Evolutionary conservation across 2,113 vertebrate species (phyloP).

Genomic region (Trichechus manatus): DNA sequence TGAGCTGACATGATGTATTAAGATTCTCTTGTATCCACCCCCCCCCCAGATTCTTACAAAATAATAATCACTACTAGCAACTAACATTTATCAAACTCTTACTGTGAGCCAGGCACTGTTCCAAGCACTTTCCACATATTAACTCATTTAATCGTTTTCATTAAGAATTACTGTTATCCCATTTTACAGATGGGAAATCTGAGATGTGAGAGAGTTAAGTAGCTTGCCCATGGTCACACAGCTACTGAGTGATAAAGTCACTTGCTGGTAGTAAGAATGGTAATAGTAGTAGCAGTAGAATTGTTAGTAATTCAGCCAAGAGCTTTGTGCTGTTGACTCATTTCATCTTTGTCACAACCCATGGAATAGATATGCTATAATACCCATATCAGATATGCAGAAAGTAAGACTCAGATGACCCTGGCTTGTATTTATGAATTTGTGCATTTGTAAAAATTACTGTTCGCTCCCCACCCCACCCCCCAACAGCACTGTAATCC

Average conservation of each 20-base stretch:
- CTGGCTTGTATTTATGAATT: conserved; percentile 13
- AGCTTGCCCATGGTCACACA: background rate
- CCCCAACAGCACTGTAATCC: background rate
- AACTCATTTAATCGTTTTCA: conserved; percentile 23
- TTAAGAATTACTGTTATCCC: background rate
- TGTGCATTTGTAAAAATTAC: background rate
- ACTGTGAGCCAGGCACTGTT: background rate
- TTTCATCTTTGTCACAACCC: background rate
- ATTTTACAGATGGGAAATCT: conserved; percentile 7
- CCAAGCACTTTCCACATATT: conserved; percentile 7
- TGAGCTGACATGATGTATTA: background rate
- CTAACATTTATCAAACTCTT: conserved; percentile 27
- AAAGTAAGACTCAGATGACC: background rate
- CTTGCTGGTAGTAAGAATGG: background rate
- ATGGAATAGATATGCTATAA: background rate
- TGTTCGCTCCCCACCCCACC: background rate
- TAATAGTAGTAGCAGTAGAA: background rate
- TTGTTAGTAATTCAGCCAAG: background rate
- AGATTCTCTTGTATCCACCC: background rate
- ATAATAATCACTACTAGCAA: conserved; percentile 41
- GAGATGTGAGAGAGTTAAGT: background rate
- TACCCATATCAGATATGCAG: background rate
- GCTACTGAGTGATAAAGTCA: background rate
- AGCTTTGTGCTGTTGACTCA: background rate
- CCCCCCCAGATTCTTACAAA: conserved; percentile 24